Percentiles rank a stretch among this genome's conserved stretches.
Evolutionary conservation across 1,140 invertebrate genomes (phyloP).

Genomic region (Drosophila ohnishii): DNA sequence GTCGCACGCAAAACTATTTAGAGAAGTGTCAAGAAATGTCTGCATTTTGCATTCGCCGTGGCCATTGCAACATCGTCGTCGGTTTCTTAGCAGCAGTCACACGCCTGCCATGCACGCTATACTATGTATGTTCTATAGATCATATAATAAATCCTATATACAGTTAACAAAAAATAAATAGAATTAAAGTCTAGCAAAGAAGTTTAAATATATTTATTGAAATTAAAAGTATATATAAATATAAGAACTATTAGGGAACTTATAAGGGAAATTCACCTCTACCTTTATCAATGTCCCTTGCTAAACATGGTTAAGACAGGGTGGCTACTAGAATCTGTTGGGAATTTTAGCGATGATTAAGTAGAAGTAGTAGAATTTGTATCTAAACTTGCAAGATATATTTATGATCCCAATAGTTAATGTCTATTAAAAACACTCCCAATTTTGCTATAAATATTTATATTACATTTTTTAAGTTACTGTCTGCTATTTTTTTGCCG

Average conservation of each 20-base stretch:
- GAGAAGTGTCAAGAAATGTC: slow-evolving; percentile 82
- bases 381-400: fast-evolving
- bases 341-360: not conserved
- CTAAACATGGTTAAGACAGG: not conserved
- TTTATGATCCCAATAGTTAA: not conserved
- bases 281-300: not conserved
- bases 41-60: slow-evolving; percentile 66
- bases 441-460: not conserved
- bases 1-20: slow-evolving; percentile 80
- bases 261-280: no score
- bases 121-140: slow-evolving; percentile 6
- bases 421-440: not conserved
- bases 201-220: not conserved
- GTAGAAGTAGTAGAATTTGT: not conserved
- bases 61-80: slow-evolving; percentile 63
- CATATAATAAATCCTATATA: slow-evolving; percentile 7
- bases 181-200: not conserved
- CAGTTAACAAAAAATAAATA: not conserved
- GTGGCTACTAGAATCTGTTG: not conserved
- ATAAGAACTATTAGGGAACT: no score
- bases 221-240: no score
- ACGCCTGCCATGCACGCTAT: slow-evolving; percentile 51
- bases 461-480: not conserved
- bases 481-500: not conserved
- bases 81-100: slow-evolving; percentile 57